Conservation (phyloP, 2,888 invertebrate species). For the Linhomoeus sp. region DNA sequence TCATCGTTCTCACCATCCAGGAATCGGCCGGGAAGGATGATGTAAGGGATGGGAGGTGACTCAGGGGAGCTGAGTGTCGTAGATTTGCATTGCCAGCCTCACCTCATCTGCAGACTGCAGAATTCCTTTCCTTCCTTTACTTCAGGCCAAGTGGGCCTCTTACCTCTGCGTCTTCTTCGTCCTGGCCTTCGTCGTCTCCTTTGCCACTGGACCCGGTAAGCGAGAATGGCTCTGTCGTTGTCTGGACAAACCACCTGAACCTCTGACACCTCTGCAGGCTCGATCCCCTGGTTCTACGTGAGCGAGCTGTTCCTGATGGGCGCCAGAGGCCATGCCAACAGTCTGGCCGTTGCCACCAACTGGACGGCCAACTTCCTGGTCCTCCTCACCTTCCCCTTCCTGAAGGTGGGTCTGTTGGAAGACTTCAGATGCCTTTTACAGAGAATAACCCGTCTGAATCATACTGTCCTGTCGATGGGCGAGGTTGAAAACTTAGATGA, state of each 20-base stretch:
- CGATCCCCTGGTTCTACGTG: slow-evolving; percentile 81
- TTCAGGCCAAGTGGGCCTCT: slow-evolving; percentile 41
- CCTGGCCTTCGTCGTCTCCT: slow-evolving; percentile 59
- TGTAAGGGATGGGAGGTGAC: no score
- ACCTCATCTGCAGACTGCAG: no score
- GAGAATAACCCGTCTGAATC: no score
- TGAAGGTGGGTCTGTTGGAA: slow-evolving; percentile 33
- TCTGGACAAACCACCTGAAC: not conserved
- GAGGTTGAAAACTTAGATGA: no score
- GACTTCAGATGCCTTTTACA: no score
- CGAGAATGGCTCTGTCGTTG: not conserved
- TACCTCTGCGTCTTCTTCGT: slow-evolving; percentile 54
- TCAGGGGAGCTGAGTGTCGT: no score
- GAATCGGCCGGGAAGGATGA: no score
- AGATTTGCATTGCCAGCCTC: no score
- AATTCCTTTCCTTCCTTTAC: no score
- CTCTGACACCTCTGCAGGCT: slow-evolving; percentile 38
- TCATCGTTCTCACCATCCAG: slow-evolving; percentile 29
- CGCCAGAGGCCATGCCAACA: slow-evolving; percentile 59
- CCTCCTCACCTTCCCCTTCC: slow-evolving; percentile 46
- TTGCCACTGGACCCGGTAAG: slow-evolving; percentile 56
- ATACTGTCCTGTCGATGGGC: no score
- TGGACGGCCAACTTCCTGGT: slow-evolving; percentile 70
- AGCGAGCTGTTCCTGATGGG: slow-evolving; percentile 65
- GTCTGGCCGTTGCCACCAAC: slow-evolving; percentile 62